Evolutionary conservation across 2,797 vertebrate genomes (phyloP).

Genomic region (Typhlichthys subterraneus): DNA sequence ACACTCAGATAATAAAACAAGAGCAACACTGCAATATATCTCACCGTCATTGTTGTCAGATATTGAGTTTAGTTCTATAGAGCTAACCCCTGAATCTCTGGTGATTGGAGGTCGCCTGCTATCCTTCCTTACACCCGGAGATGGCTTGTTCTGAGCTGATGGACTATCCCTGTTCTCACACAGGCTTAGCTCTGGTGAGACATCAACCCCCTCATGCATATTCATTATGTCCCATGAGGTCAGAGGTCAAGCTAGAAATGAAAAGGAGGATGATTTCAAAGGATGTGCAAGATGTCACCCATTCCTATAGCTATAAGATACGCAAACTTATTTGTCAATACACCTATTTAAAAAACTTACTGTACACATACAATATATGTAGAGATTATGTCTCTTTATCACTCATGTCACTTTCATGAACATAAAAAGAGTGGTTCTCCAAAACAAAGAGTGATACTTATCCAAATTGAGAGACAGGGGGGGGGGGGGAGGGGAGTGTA

Average conservation of each 20-base stretch:
- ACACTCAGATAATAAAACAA: not conserved
- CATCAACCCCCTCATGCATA: conserved; percentile 15
- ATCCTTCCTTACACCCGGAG: conserved; percentile 5
- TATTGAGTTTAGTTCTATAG: conserved; percentile 40
- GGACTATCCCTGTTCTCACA: conserved; percentile 19
- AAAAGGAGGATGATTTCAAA: not conserved
- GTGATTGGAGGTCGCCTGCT: conserved; percentile 22
- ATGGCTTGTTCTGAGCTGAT: conserved; percentile 1
- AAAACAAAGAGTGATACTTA: not conserved
- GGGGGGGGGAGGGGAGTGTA: not conserved
- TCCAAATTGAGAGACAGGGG: not conserved
- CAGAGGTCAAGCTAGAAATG: conserved; percentile 23
- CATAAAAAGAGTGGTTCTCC: not conserved
- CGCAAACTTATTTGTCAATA: not conserved
- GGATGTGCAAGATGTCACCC: not conserved
- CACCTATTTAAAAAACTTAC: not conserved
- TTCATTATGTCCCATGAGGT: conserved; percentile 18
- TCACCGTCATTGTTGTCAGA: conserved; percentile 59
- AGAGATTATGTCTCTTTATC: not conserved
- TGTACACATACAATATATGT: not conserved
- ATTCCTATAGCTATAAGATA: not conserved
- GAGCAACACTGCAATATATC: conserved; percentile 10
- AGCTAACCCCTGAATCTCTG: conserved; percentile 39
- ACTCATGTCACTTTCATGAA: conserved; percentile 6
- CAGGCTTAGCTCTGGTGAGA: conserved; percentile 20